These are phyloP conservation scores for Falco columbarius DNA, from an alignment of 2,797 vertebrate species.

Conservation along the genomic window DNA sequence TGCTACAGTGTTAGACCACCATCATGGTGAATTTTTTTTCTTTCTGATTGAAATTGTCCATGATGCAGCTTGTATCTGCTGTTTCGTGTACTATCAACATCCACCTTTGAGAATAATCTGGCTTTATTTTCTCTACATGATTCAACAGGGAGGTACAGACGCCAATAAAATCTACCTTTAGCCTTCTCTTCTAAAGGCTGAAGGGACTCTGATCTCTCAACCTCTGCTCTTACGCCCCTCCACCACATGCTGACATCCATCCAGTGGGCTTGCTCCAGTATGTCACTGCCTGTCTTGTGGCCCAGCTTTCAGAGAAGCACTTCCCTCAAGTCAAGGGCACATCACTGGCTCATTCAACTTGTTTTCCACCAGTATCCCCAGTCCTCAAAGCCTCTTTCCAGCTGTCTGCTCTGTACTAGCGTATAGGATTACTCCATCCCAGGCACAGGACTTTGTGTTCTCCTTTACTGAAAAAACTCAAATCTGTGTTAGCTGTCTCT, in stretches of 20 bases:
- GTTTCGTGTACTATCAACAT: not conserved
- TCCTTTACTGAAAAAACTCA: not conserved
- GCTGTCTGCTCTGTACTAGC: not conserved
- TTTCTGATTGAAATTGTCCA: not conserved
- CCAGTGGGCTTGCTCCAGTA: not conserved
- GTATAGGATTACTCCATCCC: not conserved
- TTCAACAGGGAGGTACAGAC: not conserved
- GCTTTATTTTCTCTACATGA: not conserved
- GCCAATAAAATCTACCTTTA: not conserved
- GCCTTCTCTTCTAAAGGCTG: not conserved
- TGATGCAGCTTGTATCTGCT: not conserved
- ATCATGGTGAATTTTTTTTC: not conserved
- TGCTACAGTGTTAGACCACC: not conserved
- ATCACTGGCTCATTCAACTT: not conserved
- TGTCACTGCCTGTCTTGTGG: not conserved
- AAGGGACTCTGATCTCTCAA: not conserved
- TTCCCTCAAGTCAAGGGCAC: not conserved
- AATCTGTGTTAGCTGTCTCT: not conserved
- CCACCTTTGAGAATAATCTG: not conserved
- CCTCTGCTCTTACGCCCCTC: not conserved
- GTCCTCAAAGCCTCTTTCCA: not conserved
- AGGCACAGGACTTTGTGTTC: not conserved
- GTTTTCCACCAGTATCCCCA: accelerated
- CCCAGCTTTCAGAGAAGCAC: not conserved
- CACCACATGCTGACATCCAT: not conserved